Conservation (phyloP, 2,113 vertebrate genomes). For the Baryphthengus martii region DNA sequence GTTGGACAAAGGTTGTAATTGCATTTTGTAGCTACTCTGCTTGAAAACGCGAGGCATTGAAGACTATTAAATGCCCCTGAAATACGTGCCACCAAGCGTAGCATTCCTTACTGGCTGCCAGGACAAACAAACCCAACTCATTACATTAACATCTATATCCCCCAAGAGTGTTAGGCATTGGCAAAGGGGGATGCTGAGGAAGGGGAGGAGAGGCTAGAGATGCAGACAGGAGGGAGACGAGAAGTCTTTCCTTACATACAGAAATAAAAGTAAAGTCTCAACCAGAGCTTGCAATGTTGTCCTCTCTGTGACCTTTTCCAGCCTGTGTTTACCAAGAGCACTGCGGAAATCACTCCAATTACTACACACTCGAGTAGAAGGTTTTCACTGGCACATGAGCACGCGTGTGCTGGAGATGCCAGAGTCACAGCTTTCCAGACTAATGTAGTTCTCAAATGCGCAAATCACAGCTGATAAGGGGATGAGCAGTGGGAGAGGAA, state of each 20-base stretch:
- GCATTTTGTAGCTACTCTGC: not conserved
- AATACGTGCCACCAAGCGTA: not conserved
- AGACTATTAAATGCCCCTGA: not conserved
- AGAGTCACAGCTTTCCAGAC: not conserved
- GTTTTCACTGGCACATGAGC: not conserved
- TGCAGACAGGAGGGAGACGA: not conserved
- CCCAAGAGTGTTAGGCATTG: not conserved
- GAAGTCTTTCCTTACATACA: not conserved
- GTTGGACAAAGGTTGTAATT: not conserved
- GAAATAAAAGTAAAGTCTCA: not conserved
- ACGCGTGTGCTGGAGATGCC: accelerated
- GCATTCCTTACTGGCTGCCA: constrained; percentile 7
- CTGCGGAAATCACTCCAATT: not conserved
- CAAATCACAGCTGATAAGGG: not conserved
- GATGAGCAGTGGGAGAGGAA: not conserved
- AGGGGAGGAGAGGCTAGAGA: not conserved
- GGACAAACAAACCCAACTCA: not conserved
- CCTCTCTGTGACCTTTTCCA: not conserved
- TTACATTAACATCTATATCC: not conserved
- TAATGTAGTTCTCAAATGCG: not conserved
- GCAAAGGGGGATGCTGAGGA: not conserved
- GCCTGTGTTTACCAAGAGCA: not conserved
- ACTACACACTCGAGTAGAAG: not conserved
- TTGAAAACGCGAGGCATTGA: accelerated
- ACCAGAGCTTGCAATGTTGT: not conserved